phyloP scores from a whole-genome alignment of 92 coral and sea anemone species.

The Palythoa heliodiscus region DNA sequence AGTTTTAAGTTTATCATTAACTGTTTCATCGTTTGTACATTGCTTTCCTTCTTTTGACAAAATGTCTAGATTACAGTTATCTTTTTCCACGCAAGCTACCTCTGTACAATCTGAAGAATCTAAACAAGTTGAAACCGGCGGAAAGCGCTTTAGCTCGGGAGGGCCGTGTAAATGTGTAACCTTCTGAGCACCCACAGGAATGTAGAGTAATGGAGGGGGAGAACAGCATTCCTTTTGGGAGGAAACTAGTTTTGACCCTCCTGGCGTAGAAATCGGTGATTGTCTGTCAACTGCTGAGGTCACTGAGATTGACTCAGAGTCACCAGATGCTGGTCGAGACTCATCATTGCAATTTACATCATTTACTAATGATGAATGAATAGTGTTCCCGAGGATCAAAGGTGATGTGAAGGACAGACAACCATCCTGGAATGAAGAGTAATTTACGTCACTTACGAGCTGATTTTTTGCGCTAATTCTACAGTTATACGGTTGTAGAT shows the following conservation, averaged over 20 bases:
- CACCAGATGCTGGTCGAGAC: constrained; percentile 53
- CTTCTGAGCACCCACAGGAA: constrained; percentile 88
- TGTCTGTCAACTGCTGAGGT: constrained; percentile 18
- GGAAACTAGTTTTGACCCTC: constrained; percentile 48
- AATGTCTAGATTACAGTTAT: background rate
- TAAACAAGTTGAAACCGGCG: constrained; percentile 9
- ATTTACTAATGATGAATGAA: constrained; percentile 52
- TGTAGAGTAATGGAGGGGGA: constrained; percentile 85
- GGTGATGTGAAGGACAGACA: constrained; percentile 73
- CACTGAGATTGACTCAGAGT: constrained; percentile 41
- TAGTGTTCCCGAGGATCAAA: constrained; percentile 61
- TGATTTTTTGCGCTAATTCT: background rate
- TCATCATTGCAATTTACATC: constrained; percentile 15
- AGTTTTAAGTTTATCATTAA: background rate
- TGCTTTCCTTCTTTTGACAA: background rate
- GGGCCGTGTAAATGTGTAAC: constrained; percentile 89
- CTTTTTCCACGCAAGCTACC: background rate
- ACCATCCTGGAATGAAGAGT: constrained; percentile 45
- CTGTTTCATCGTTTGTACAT: background rate
- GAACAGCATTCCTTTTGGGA: constrained; percentile 56
- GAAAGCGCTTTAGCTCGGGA: constrained; percentile 73
- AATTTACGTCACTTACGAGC: background rate
- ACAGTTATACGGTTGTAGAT: background rate
- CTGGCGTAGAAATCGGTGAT: constrained; percentile 50
- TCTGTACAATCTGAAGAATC: background rate